Conservation (phyloP, 2,797 vertebrate genomes). For the Bucorvus abyssinicus region DNA sequence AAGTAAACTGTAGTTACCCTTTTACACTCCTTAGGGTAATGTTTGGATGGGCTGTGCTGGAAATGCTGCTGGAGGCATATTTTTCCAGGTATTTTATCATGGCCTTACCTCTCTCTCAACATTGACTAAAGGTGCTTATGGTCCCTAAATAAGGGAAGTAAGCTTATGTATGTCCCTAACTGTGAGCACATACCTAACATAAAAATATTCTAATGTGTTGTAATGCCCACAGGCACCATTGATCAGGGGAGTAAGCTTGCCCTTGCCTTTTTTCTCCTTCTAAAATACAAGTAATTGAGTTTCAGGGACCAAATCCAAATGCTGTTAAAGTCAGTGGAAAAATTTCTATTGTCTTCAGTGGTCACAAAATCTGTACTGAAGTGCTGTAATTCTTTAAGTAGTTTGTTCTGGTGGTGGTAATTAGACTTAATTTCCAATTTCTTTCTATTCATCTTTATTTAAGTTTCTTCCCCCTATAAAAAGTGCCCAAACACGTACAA, state of each 20-base stretch:
- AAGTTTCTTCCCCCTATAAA: slow-evolving; percentile 14
- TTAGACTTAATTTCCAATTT: slow-evolving; percentile 45
- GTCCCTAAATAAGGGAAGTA: background rate
- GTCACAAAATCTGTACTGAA: slow-evolving; percentile 22
- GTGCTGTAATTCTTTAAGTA: slow-evolving; percentile 13
- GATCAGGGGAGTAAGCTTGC: background rate
- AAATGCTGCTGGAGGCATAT: background rate
- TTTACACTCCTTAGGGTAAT: background rate
- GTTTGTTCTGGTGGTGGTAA: slow-evolving; percentile 27
- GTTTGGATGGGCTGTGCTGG: background rate
- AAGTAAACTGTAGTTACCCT: background rate
- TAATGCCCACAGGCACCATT: background rate
- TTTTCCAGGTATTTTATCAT: background rate
- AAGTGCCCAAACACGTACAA: slow-evolving; percentile 9
- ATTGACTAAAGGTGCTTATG: background rate
- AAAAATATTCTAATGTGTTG: background rate
- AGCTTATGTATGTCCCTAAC: background rate
- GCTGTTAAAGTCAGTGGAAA: background rate
- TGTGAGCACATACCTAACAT: fast-evolving
- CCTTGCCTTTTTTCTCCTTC: background rate
- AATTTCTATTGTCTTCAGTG: background rate
- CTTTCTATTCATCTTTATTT: slow-evolving; percentile 53
- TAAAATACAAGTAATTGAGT: background rate
- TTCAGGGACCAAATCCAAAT: slow-evolving; percentile 16
- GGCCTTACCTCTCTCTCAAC: background rate